Evolutionary conservation across 2,888 invertebrate genomes (phyloP).

Genomic region (Sisyra nigra): DNA sequence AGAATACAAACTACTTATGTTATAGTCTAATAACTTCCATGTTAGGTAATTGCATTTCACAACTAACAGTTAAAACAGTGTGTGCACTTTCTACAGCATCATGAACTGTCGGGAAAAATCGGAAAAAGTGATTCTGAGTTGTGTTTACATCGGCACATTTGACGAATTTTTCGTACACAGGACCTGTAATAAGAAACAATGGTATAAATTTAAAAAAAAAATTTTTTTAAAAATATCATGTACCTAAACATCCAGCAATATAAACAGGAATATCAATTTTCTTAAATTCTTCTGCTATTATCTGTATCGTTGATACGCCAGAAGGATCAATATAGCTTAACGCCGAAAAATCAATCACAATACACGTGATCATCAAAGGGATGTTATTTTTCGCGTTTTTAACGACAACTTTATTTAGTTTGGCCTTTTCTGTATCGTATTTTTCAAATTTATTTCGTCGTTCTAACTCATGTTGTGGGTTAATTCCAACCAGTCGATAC

Average conservation of each 20-base stretch:
- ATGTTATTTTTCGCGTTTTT: neutral
- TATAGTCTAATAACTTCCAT: neutral
- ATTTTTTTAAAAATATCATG: conserved; percentile 17
- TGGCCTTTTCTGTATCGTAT: conserved; percentile 10
- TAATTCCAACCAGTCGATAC: conserved; percentile 31
- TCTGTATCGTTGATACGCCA: conserved; percentile 37
- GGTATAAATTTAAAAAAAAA: neutral
- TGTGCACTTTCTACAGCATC: conserved; percentile 41
- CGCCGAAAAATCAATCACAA: conserved; percentile 44
- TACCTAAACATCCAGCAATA: conserved; percentile 36
- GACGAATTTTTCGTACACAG: conserved; percentile 46
- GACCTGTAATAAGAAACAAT: conserved; percentile 29
- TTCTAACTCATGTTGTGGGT: conserved; percentile 29
- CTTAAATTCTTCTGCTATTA: conserved; percentile 33
- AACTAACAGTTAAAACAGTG: neutral
- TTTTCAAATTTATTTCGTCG: conserved; percentile 23
- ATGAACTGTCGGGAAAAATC: conserved; percentile 50
- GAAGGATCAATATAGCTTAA: conserved; percentile 46
- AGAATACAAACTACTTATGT: neutral
- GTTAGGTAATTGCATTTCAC: neutral
- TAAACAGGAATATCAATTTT: conserved; percentile 34
- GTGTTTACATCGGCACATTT: conserved; percentile 37
- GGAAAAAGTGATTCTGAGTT: conserved; percentile 33
- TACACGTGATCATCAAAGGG: conserved; percentile 15
- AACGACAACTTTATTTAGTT: conserved; percentile 15